These are phyloP conservation scores for Pachycephus smyrnensis DNA, from an alignment of 2,888 invertebrate genomes.

Conservation along the genomic window DNA sequence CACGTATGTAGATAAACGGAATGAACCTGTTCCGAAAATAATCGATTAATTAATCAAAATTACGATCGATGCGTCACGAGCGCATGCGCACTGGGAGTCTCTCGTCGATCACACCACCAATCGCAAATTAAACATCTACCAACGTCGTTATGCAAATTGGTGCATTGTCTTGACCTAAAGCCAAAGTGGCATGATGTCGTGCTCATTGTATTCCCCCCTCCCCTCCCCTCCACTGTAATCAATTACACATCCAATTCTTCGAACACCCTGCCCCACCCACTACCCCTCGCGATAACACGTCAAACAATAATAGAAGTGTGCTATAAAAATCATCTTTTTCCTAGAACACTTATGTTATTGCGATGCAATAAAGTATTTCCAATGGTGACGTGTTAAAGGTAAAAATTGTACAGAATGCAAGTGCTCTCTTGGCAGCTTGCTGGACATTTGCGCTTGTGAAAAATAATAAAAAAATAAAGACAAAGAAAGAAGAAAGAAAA, in stretches of 20 bases:
- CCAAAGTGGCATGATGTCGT: constrained; percentile 12
- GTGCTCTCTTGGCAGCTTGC: not conserved
- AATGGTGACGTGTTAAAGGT: not conserved
- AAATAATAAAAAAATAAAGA: not conserved
- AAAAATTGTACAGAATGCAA: not conserved
- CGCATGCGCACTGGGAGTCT: not conserved
- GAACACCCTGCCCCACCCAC: not conserved
- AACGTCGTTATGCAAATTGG: constrained; percentile 6
- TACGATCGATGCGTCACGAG: not conserved
- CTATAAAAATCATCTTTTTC: not conserved
- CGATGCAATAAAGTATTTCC: not conserved
- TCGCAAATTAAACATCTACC: constrained; percentile 5
- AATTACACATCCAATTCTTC: not conserved
- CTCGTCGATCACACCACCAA: constrained; percentile 4
- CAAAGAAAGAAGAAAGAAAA: not conserved
- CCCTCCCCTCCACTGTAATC: not conserved
- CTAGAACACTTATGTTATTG: not conserved
- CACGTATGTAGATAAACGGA: not conserved
- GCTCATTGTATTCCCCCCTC: not conserved
- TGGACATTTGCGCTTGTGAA: not conserved
- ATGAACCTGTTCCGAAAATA: not conserved
- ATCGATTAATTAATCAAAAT: not conserved
- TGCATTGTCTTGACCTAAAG: constrained; percentile 14
- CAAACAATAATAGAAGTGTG: not conserved
- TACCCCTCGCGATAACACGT: not conserved